Evolutionary conservation across 2,888 invertebrate genomes (phyloP).

Genomic region (Volucella bombylans): DNA sequence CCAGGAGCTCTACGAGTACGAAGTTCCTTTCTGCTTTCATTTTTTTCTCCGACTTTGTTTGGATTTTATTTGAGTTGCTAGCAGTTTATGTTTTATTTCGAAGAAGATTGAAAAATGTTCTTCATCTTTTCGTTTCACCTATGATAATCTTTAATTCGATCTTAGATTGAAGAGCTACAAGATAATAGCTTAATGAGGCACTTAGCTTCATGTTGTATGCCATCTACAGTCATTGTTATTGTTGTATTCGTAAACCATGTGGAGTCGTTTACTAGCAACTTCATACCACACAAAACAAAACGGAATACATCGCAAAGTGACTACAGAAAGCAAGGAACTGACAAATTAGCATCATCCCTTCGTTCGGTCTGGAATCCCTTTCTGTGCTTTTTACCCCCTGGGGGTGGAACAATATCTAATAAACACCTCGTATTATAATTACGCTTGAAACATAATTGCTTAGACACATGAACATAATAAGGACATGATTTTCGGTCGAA

Average conservation of each 20-base stretch:
- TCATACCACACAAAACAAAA: background rate
- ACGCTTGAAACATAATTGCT: conserved; percentile 72
- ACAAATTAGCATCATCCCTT: conserved; percentile 39
- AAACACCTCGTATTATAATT: conserved; percentile 72
- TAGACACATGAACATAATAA: conserved; percentile 73
- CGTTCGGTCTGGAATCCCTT: conserved; percentile 7
- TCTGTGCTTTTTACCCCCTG: background rate
- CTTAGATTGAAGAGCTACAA: background rate
- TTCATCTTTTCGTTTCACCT: too few species aligned
- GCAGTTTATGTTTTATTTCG: conserved; percentile 20
- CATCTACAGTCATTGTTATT: background rate
- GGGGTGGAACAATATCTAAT: conserved; percentile 55
- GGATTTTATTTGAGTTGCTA: conserved; percentile 18
- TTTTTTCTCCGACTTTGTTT: conserved; percentile 1
- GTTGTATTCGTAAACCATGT: background rate
- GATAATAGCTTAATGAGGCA: conserved; percentile 26
- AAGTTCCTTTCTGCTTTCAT: conserved; percentile 6
- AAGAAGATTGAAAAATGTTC: too few species aligned
- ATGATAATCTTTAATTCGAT: too few species aligned
- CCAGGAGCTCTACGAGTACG: background rate
- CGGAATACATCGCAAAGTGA: background rate
- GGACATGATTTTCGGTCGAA: conserved; percentile 60
- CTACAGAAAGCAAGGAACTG: conserved; percentile 12
- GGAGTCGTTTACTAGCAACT: conserved; percentile 12
- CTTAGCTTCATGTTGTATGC: conserved; percentile 37